Evolutionary conservation across 35 echinoderm and acorn worm genomes (phyloP), one percentile per base, ranked within the genome.

Genomic region (Eucidaris tribuloides): DNA sequence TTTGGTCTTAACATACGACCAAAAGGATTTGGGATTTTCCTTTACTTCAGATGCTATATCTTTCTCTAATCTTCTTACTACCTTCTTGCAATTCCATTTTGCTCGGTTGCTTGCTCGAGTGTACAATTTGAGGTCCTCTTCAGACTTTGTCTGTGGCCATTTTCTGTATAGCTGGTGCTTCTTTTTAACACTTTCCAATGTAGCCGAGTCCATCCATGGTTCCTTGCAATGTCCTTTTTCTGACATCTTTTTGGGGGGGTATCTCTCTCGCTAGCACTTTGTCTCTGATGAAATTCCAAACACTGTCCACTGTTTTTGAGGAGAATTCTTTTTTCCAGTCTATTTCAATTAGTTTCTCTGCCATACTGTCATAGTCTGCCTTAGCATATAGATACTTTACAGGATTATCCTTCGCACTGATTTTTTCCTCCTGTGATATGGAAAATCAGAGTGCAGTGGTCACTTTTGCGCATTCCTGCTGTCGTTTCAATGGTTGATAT

Each of bases 11-110:
- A 77, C 64, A 41, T 89, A 89, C 2, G 30, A 37, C 35, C 36
- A 89, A 36, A 89, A 76, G 32, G 59, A 19, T 42, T 89, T 89
- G 0, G 87, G 87, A 35, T 82, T 83, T 4, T 62, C 0, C 87
- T 88, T 88, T 14, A 89, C 46, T 29, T 55, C 61, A 4, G 40
- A 64, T 22, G 79, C 62, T 9, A 88, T n/a, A 20, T 65, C 0
- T 35, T 81, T 46, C 44, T 88, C 86, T 18, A 64, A 66, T 13
- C 36, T 19, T 46, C 42, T 77, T 52, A 65, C 76, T 22, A 77
- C 86, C 36, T 68, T 64, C 41, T 35, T 32, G 22, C 79, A 57
- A 13, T n/a, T 46, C 43, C 34, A 29, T 38, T 50, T 81, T 1
- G 59, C 61, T 45, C 43, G 79, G 35, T 88, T 88, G 20, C 58